Conservation (phyloP, 2,797 vertebrate species). For the Alosa sapidissima region DNA sequence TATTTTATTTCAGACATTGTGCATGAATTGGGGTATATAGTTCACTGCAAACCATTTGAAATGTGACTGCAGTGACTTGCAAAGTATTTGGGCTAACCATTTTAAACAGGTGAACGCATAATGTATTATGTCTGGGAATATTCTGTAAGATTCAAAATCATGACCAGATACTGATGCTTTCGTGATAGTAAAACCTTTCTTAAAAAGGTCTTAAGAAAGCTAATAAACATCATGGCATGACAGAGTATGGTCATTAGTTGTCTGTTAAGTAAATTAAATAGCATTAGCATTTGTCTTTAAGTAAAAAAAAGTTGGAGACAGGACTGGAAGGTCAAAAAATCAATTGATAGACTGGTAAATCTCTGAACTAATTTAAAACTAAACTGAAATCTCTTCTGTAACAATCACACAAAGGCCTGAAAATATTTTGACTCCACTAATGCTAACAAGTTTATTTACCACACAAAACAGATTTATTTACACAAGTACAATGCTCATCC, state of each 20-base stretch:
- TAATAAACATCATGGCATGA: not conserved
- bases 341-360: not conserved
- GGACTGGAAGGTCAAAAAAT: too few species aligned
- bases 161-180: not conserved
- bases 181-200: not conserved
- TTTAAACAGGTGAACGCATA: too few species aligned
- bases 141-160: not conserved
- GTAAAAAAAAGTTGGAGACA: not conserved
- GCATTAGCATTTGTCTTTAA: too few species aligned
- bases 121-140: not conserved
- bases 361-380: not conserved
- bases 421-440: not conserved
- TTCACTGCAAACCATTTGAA: not conserved
- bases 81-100: too few species aligned
- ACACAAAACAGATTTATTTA: not conserved
- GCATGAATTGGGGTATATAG: not conserved
- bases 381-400: not conserved
- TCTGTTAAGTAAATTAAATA: not conserved
- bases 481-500: conserved; percentile 2
- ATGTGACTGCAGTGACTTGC: not conserved
- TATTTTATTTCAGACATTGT: not conserved
- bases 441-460: not conserved
- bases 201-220: not conserved
- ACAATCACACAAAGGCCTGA: not conserved
- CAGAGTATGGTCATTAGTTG: not conserved